Evolutionary conservation across 2,113 vertebrate genomes (phyloP), one percentile per base, ranked within the genome.

Genomic region (Entomyzon cyanotis): DNA sequence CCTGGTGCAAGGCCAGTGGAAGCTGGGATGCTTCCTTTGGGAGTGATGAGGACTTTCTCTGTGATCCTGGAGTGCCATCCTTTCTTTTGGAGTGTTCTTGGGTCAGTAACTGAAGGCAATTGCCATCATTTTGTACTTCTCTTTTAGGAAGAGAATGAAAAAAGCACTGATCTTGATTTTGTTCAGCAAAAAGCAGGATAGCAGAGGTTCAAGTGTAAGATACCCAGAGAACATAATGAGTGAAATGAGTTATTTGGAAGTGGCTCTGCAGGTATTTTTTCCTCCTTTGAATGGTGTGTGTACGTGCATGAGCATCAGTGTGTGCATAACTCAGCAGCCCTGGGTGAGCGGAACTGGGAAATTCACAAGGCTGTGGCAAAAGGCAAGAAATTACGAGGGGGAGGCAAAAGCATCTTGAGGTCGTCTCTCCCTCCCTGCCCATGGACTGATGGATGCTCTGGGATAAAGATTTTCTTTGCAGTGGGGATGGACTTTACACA

Each of bases 241-340:
- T 37, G 21, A 79, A 68, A 47, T 21, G 2, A 46, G n/a, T 46
- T 85, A 28, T 42, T 35, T 90, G 47, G 53, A 73, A 62, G 58
- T 24, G 76, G 18, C 24, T 85, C 44, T 82, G 31, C 17, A 55
- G 15, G 15, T 78, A 2, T 5, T 27, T 31, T 46, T n/a, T 79
- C 24, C 13, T 71, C 3, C 27, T 84, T 64, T 60, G n/a, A 42
- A 21, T n/a, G 41, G 24, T 14, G 12, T 63, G 28, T 68, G n/a
- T 47, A 28, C 3, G 2, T 53, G 44, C 30, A 7, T 5, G 42
- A 6, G 2, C 63, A 67, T 53, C 14, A 2, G 1, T 0, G 2
- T 20, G 35, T 44, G 20, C 22, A 10, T 11, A 69, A 67, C 42
- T 59, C 42, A 67, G 58, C 46, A 64, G 63, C n/a, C 1, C 0